These are phyloP conservation scores for Triplophysa yarkandensis DNA, from an alignment of 2,797 vertebrate species.

Conservation along the genomic window DNA sequence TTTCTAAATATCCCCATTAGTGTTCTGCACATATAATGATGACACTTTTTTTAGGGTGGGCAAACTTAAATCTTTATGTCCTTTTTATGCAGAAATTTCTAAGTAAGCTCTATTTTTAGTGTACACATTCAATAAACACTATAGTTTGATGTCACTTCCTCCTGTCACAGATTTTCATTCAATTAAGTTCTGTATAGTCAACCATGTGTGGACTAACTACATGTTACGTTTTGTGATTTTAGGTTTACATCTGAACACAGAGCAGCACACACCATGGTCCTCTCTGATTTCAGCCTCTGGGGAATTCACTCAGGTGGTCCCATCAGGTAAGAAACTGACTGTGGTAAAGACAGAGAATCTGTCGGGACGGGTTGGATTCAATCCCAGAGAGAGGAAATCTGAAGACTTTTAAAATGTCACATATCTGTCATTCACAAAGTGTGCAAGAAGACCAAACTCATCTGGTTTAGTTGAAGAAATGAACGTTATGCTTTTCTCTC, in stretches of 20 bases:
- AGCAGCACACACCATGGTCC: slow-evolving; percentile 18
- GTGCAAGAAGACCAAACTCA: slow-evolving; percentile 1
- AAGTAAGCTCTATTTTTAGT: too few relatives aligned
- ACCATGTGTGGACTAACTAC: background rate
- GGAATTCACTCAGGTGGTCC: slow-evolving; percentile 53
- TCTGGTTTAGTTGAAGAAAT: slow-evolving; percentile 4
- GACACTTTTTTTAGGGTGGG: too few relatives aligned
- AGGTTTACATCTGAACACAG: slow-evolving; percentile 17
- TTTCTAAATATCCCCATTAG: too few relatives aligned
- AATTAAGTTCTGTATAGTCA: too few relatives aligned
- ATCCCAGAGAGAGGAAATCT: slow-evolving; percentile 16
- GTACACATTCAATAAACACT: too few relatives aligned
- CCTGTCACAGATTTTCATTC: too few relatives aligned
- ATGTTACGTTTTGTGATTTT: slow-evolving; percentile 29
- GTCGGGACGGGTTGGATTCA: slow-evolving; percentile 50
- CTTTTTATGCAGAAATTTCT: too few relatives aligned
- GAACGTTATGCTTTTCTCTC: background rate
- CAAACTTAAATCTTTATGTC: too few relatives aligned
- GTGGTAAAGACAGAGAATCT: slow-evolving; percentile 43
- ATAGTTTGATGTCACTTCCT: too few relatives aligned
- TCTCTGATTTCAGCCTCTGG: slow-evolving; percentile 42
- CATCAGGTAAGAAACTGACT: slow-evolving; percentile 49
- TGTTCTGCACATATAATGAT: too few relatives aligned
- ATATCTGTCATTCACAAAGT: slow-evolving; percentile 24
- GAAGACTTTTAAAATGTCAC: slow-evolving; percentile 37